Evolutionary conservation across 2,888 invertebrate genomes (phyloP).

Genomic region (Stramonita haemastoma): DNA sequence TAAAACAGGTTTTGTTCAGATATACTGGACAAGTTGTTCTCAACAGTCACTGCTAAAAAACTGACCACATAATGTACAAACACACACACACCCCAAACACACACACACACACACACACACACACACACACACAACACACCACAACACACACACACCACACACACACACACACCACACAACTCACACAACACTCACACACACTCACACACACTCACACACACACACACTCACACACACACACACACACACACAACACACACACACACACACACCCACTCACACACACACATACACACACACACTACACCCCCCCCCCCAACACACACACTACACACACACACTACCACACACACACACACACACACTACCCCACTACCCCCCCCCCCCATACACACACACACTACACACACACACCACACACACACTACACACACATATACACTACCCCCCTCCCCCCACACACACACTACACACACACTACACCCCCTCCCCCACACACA

Average conservation of each 20-base stretch:
- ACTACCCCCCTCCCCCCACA: background rate
- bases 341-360: background rate
- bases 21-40: no score
- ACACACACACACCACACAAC: no score
- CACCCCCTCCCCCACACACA: no score
- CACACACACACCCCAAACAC: no score
- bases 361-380: background rate
- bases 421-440: background rate
- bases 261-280: slow-evolving; percentile 14
- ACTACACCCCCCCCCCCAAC: no score
- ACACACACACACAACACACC: no score
- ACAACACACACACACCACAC: no score
- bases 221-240: slow-evolving; percentile 11
- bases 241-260: slow-evolving; percentile 23
- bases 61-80: no score
- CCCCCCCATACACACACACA: background rate
- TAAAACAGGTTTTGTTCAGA: no score
- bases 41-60: no score
- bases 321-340: slow-evolving; percentile 23
- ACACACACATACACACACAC: slow-evolving; percentile 15
- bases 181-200: background rate
- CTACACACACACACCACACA: background rate
- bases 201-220: background rate
- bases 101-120: no score
- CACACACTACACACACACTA: background rate